Evolutionary conservation across 2,113 vertebrate genomes (phyloP), one percentile per base, ranked within the genome.

Genomic region (Meriones unguiculatus): DNA sequence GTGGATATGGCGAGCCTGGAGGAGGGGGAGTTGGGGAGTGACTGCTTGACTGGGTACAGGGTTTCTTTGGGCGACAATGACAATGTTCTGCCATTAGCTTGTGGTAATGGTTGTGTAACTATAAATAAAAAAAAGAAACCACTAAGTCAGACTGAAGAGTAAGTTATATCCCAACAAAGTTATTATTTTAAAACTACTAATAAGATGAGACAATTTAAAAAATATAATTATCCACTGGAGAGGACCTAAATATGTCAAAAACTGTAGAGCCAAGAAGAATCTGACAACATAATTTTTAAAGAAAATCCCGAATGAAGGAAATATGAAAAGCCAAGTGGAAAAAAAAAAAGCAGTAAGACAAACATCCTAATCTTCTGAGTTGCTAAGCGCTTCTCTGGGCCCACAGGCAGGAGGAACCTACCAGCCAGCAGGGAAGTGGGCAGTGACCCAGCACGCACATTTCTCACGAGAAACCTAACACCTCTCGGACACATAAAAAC

Each of bases 71-170:
- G 41, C 80, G 62, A 41, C 90, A 64, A 89, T 86, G 41, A 84
- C 86, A 92, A 97, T 64, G 18, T 90, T 88, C 81, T 96, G 91
- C 86, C 92, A 87, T 95, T 88, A 91, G 78, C 89, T 13, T 82
- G 64, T 65, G 89, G 64, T 28, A 24, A 89, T 46, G 32, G 35
- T 6, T 78, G 8, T 9, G 59, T 54, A 89, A 62, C 59, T 84
- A n/a, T 20, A 73, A 94, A 92, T 54, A 67, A 10, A 59, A 89
- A 46, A 93, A 12, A 76, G 90, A 93, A 96, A 41, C 80, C 87
- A 87, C 73, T 46, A 77, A 82, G 54, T 9, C 30, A 12, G 57
- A 70, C 57, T 50, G 57, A 94, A 81, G 75, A 17, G 35, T 75
- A 38, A 89, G 50, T 93, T 93, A 32, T n/a, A 93, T 67, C 72